Evolutionary conservation across 2,113 vertebrate species (phyloP).

Genomic region (Sardina pilchardus): DNA sequence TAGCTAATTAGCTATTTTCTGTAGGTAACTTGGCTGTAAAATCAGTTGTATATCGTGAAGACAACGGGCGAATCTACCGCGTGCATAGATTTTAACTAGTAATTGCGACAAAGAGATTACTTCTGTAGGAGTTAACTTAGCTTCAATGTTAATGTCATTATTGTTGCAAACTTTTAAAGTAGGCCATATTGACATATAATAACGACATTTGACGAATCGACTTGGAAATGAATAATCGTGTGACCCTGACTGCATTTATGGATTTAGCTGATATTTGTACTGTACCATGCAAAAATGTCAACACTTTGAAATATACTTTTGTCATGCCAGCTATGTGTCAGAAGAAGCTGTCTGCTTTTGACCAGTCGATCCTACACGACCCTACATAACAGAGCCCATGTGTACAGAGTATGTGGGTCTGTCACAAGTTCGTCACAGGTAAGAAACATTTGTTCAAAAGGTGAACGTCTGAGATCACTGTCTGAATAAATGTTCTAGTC

Average conservation of each 20-base stretch:
- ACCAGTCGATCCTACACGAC: constrained; percentile 63
- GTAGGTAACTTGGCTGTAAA: background rate
- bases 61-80: background rate
- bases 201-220: background rate
- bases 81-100: background rate
- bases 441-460: constrained; percentile 36
- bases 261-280: background rate
- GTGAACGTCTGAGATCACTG: background rate
- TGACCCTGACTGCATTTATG: background rate
- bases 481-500: background rate
- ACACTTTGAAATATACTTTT: constrained; percentile 1
- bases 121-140: background rate
- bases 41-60: background rate
- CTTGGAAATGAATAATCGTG: background rate
- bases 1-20: background rate
- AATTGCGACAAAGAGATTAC: background rate
- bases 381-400: constrained; percentile 53
- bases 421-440: constrained; percentile 73
- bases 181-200: no score
- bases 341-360: constrained; percentile 65
- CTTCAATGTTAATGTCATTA: background rate
- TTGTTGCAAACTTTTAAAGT: background rate
- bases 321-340: constrained; percentile 73
- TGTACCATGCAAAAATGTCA: background rate
- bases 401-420: constrained; percentile 59